Conservation (phyloP, 2,797 vertebrate genomes). For the Hylomyscus alleni region DNA sequence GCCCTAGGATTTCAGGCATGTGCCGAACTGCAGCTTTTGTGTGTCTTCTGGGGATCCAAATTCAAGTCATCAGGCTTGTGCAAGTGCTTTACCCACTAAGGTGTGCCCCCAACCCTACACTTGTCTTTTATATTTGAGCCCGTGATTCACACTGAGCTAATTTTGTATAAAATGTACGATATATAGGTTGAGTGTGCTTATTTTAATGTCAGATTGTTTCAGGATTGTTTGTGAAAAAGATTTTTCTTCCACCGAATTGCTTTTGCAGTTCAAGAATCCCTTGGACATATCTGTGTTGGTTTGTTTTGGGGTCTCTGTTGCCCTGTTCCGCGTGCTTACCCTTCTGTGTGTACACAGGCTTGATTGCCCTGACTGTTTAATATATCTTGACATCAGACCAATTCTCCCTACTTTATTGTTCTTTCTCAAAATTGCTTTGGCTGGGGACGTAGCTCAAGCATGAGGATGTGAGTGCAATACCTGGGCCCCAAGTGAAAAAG, state of each 20-base stretch:
- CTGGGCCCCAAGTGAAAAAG: background rate
- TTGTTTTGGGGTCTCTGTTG: background rate
- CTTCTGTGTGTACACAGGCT: background rate
- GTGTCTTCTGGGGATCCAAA: background rate
- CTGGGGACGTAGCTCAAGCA: background rate
- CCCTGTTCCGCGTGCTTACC: background rate
- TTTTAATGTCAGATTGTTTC: background rate
- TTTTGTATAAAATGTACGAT: background rate
- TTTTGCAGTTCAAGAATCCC: background rate
- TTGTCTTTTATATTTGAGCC: background rate
- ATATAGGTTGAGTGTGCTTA: background rate
- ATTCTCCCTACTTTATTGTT: slow-evolving; percentile 16
- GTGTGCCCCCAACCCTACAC: background rate
- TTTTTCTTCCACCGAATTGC: background rate
- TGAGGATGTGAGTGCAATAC: background rate
- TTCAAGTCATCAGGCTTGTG: background rate
- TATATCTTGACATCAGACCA: background rate
- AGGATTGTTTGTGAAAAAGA: background rate
- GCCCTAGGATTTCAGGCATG: background rate
- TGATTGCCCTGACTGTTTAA: background rate
- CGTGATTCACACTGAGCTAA: background rate
- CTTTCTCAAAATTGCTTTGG: slow-evolving; percentile 14
- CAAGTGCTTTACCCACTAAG: background rate
- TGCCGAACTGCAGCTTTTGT: no score
- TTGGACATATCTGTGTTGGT: background rate